These are phyloP conservation scores for Diogma glabrata DNA, from an alignment of 2,888 invertebrate species.

Conservation along the genomic window DNA sequence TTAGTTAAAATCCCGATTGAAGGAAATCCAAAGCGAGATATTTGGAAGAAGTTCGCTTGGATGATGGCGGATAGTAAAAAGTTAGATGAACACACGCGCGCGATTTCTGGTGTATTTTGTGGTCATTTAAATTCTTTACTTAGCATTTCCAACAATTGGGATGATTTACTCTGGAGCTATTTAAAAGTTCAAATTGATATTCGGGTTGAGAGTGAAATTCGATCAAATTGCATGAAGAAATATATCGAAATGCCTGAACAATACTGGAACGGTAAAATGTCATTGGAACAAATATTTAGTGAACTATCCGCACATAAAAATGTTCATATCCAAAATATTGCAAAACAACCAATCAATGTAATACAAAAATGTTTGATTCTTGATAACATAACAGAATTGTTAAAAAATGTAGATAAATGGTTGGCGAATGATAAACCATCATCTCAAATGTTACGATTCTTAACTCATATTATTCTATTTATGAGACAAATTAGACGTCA, in stretches of 20 bases:
- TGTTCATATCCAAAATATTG: slow-evolving; percentile 37
- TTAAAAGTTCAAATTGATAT: slow-evolving; percentile 71
- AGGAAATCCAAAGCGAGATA: slow-evolving; percentile 72
- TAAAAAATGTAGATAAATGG: slow-evolving; percentile 59
- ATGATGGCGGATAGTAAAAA: slow-evolving; percentile 44
- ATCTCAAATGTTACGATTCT: slow-evolving; percentile 50
- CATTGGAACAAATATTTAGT: slow-evolving; percentile 54
- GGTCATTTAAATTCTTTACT: slow-evolving; percentile 72
- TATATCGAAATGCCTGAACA: slow-evolving; percentile 49
- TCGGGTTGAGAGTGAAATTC: slow-evolving; percentile 67
- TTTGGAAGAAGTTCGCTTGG: slow-evolving; percentile 67
- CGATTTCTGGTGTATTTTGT: slow-evolving; percentile 66
- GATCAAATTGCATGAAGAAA: slow-evolving; percentile 43
- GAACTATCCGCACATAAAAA: slow-evolving; percentile 51
- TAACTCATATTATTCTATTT: slow-evolving; percentile 75
- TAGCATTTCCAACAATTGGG: slow-evolving; percentile 68
- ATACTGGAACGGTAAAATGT: slow-evolving; percentile 59
- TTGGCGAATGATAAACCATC: slow-evolving; percentile 41
- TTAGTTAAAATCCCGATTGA: slow-evolving; percentile 43
- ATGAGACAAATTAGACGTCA: slow-evolving; percentile 67
- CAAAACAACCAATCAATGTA: slow-evolving; percentile 54
- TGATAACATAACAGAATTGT: slow-evolving; percentile 61
- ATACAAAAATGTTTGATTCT: slow-evolving; percentile 80
- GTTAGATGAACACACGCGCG: slow-evolving; percentile 46
- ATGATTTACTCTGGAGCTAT: slow-evolving; percentile 84